These are phyloP conservation scores for Gymnobelideus leadbeateri DNA, from an alignment of 2,113 vertebrate species.

Conservation along the genomic window DNA sequence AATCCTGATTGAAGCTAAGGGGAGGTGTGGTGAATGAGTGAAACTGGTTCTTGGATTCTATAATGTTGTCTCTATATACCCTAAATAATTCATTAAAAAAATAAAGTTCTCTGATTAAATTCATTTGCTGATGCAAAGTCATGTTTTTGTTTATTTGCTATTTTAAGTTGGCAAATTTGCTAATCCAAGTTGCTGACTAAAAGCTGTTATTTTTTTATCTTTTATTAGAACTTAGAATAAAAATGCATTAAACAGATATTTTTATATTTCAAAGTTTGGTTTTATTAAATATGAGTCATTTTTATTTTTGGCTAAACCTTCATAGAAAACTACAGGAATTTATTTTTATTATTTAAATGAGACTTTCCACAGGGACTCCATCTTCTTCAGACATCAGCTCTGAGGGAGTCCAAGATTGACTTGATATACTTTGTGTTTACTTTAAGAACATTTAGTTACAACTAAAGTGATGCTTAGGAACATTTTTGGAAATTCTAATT, in stretches of 20 bases:
- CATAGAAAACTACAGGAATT: conserved; percentile 40
- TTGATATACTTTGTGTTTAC: conserved; percentile 18
- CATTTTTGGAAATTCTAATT: conserved; percentile 28
- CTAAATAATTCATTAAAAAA: background rate
- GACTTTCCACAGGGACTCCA: conserved; percentile 20
- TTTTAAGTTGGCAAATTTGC: background rate
- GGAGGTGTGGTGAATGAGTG: background rate
- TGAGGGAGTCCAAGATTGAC: conserved; percentile 15
- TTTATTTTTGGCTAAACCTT: conserved; percentile 53
- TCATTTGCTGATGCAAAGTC: background rate
- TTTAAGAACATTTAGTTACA: conserved; percentile 36
- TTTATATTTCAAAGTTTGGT: conserved; percentile 15
- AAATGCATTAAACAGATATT: conserved; percentile 9
- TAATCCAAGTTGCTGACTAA: background rate
- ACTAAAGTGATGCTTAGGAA: conserved; percentile 35
- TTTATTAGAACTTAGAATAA: background rate
- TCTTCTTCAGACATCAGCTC: conserved; percentile 34
- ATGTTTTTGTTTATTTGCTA: background rate
- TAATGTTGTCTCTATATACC: background rate
- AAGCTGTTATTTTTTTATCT: background rate
- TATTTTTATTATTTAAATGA: conserved; percentile 54
- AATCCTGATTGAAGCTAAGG: background rate
- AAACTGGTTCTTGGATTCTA: background rate
- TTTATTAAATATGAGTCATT: conserved; percentile 27
- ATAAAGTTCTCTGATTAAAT: background rate